phyloP scores from a whole-genome alignment of 2,797 vertebrate species.

The Poecilia velifera region DNA sequence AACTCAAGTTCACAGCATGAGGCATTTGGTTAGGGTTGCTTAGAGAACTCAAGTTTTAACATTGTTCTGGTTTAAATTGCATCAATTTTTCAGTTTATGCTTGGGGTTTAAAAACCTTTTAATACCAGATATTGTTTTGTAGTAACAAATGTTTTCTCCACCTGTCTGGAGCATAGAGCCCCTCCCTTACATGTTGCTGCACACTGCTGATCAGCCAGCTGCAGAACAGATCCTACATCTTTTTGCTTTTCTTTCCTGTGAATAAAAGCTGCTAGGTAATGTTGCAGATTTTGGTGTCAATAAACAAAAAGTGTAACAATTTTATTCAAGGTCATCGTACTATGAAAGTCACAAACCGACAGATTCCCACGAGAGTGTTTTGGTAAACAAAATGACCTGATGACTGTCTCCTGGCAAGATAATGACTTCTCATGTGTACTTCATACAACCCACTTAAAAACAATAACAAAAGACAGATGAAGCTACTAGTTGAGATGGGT shows the following conservation, averaged over 20 bases:
- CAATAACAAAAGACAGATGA: not conserved
- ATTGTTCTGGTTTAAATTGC: not conserved
- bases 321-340: not conserved
- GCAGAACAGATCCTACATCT: not conserved
- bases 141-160: not conserved
- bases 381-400: not conserved
- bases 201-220: not conserved
- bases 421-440: not conserved
- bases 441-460: not conserved
- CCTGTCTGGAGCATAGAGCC: not conserved
- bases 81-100: not conserved
- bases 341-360: not conserved
- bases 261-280: not conserved
- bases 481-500: not conserved
- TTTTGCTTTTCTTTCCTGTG: not conserved
- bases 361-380: not conserved
- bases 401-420: not conserved
- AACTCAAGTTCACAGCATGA: not conserved
- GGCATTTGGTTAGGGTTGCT: not conserved
- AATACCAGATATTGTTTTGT: not conserved
- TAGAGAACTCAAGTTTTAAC: not conserved
- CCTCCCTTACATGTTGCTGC: not conserved
- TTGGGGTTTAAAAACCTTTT: not conserved
- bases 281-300: not conserved
- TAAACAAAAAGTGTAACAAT: not conserved